Percentiles rank a stretch among this genome's conserved stretches.
Conservation (phyloP, 2,113 vertebrate genomes). For the Pavo muticus region DNA sequence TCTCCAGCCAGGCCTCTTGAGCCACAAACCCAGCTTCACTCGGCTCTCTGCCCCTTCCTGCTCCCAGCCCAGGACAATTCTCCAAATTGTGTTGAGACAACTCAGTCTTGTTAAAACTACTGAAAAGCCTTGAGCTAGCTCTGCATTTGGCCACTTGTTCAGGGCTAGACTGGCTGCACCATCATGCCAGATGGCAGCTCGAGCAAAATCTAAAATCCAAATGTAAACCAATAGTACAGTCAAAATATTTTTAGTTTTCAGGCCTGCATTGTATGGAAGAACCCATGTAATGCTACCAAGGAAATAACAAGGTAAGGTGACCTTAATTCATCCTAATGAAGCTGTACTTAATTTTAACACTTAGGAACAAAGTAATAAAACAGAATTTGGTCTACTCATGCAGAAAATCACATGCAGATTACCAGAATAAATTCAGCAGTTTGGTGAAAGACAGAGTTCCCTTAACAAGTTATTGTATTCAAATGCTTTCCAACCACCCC, state of each 20-base stretch:
- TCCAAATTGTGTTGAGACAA: not conserved
- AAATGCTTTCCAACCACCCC: not conserved
- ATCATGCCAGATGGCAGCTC: not conserved
- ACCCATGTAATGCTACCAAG: not conserved
- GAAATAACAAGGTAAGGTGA: not conserved
- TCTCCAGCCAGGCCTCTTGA: not conserved
- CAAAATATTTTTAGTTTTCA: not conserved
- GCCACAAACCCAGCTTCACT: not conserved
- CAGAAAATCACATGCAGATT: not conserved
- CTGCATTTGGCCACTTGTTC: not conserved
- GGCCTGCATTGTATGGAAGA: not conserved
- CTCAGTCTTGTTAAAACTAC: not conserved
- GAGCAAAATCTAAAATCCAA: not conserved
- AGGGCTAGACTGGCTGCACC: not conserved
- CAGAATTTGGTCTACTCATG: not conserved
- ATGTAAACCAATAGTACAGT: not conserved
- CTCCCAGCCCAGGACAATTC: no score
- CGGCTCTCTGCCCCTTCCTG: not conserved
- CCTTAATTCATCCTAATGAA: not conserved
- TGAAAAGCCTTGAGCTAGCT: fast-evolving
- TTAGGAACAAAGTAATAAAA: not conserved
- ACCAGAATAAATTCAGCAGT: not conserved
- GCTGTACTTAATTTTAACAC: not conserved
- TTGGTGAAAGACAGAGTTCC: not conserved
- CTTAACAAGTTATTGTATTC: not conserved